Base-by-base conservation (phyloP, 2,888 invertebrate genomes). In the Frankliniella intonsa region DNA sequence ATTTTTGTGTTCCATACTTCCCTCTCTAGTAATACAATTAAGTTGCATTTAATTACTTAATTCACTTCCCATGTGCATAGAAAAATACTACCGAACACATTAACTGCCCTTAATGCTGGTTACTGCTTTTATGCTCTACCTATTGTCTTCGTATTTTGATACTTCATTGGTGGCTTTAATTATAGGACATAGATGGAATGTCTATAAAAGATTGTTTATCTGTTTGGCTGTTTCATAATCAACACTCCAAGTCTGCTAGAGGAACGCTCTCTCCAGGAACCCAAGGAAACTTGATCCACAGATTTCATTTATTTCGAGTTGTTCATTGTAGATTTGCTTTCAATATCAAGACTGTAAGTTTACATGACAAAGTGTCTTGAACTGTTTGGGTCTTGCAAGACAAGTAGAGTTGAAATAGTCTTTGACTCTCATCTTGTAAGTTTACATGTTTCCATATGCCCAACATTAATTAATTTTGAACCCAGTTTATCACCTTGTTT, bases 41-140 rank as follows among this genome's bases (percentile, higher is more conserved):
- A n/a, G 49, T n/a, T n/a, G n/a, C 25, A 10, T 81, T 81, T 7
- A 49, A 50, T n/a, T 81, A 25, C 51, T 19, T 80, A 80, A 10
- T 80, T 50, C 17, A 38, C 80, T 50, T 22, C 50, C 27, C 50
- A 50, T n/a, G 38, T 65, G 65, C 80, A 81, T 80, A 81, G 81
- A 80, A 80, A 69, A 80, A 81, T 65, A 69, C 81, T 80, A 80
- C 82, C 80, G 80, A 83, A 81, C 50, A 81, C 81, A 38, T 38
- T 38, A 3, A 38, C 38, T 38, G 38, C 69, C 69, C 69, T 76
- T 76, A 12, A 25, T 76, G 69, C 69, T 76, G 25, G 69, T 25
- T 76, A 25, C 38, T 38, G 38, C 38, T 38, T 38, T 38, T 5
- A 38, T 38, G 38, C 38, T 38, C 38, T 3, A 38, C 38, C 2